phyloP scores from a whole-genome alignment of 2,797 vertebrate genomes.

The Xerus rutilus region DNA sequence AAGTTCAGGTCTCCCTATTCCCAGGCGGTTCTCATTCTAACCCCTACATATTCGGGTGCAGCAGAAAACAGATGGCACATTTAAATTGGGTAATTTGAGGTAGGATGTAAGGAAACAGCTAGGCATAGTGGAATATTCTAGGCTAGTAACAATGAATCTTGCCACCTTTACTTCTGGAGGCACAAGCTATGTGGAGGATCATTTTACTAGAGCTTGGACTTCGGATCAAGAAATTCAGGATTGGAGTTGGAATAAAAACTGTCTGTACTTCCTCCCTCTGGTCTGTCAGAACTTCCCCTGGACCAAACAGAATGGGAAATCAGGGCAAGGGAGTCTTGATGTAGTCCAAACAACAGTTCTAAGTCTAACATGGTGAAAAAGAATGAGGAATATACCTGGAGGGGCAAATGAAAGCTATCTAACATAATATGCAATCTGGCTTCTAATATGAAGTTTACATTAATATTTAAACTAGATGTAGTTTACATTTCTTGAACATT shows the following conservation, averaged over 20 bases:
- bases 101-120: neutral
- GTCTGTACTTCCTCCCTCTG: neutral
- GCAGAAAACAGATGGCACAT: neutral
- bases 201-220: conserved; percentile 1
- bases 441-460: neutral
- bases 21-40: neutral
- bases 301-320: neutral
- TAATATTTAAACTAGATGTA: neutral
- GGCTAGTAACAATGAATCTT: neutral
- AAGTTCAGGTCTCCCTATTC: neutral
- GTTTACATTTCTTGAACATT: neutral
- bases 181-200: neutral
- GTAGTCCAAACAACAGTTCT: neutral
- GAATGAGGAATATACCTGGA: neutral
- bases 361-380: neutral
- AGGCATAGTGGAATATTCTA: neutral
- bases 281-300: neutral
- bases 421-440: neutral
- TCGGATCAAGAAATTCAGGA: neutral
- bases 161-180: neutral
- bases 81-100: neutral
- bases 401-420: neutral
- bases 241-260: neutral
- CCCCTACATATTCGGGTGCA: neutral
- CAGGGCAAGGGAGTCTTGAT: neutral